Percentiles rank a stretch among this genome's conserved stretches.
phyloP scores from a whole-genome alignment of 2,888 invertebrate species.

The Glyphotaelius pellucidus region DNA sequence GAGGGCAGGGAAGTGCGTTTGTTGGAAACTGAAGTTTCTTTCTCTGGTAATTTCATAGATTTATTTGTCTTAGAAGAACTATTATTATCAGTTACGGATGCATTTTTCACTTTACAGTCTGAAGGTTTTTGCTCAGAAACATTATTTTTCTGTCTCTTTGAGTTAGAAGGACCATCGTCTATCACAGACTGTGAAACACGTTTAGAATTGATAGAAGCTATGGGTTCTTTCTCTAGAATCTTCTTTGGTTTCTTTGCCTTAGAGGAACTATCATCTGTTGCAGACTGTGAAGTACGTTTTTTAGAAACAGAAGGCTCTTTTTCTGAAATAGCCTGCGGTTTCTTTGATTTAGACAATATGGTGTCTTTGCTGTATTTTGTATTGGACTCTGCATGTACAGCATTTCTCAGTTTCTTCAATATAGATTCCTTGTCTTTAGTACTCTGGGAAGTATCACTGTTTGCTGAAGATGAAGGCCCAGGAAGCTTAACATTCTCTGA shows the following conservation, averaged over 20 bases:
- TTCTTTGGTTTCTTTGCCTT: conserved; percentile 5
- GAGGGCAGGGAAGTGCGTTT: not conserved
- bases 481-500: not conserved
- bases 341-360: not conserved
- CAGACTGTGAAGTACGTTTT: not conserved
- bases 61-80: not conserved
- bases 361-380: not conserved
- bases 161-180: not conserved
- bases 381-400: not conserved
- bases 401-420: not conserved
- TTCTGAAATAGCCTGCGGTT: not conserved
- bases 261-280: not conserved
- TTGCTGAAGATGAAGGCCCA: not conserved
- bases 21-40: not conserved
- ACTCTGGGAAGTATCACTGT: not conserved
- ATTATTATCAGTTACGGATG: not conserved
- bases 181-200: not conserved
- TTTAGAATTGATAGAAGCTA: not conserved
- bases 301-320: not conserved
- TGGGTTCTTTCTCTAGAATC: not conserved
- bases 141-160: not conserved
- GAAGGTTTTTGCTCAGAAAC: not conserved
- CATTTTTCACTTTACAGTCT: not conserved
- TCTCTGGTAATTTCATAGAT: not conserved
- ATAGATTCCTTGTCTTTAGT: not conserved